Base-by-base conservation (phyloP, 2,888 invertebrate genomes). In the Sussaba pulchella region DNA sequence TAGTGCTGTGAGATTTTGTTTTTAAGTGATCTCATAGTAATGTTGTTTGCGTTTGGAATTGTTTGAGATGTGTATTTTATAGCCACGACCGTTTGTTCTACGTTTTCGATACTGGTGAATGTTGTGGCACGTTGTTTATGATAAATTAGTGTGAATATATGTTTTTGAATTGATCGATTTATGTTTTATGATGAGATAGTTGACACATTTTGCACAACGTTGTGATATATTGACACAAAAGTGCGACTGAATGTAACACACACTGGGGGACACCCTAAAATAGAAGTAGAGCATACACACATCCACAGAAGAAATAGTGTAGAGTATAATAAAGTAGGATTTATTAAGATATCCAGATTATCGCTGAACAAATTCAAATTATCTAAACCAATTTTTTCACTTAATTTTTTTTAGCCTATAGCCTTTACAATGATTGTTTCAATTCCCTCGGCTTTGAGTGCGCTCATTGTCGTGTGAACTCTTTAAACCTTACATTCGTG, bases 1-100 rank as follows among this genome's bases (percentile, higher is more conserved):
- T 61, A 52, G 63, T 77, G 74, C 59, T 88, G 88, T 89, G 89
- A 89, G 45, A 78, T 72, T 71, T n/a, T n/a, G n/a, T n/a, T n/a
- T 78, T 21, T 61, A 3, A 21, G 64, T 64, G 74, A 63, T 82
- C 66, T 47, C n/a, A 19, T 78, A 36, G 67, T 63, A 41, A 14
- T 19, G n/a, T 14, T 8, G 26, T 9, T 19, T 5, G 45, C 81
- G 71, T 21, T 8, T 10, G n/a, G 9, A 54, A 43, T 54, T 26
- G 43, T 41, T 21, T 26, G 6, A 1, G 17, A 39, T 21, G 14
- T 9, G n/a, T 39, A 26, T 54, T 43, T 24, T 26, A 26, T 43
- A 43, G 69, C 69, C 21, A 26, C 54, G 54, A 54, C 24, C 41
- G 41, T 41, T 14, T 41, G 39, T 36, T 69, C 43, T 54, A 24